Evolutionary conservation across 2,797 vertebrate genomes (phyloP).

Genomic region (Etheostoma nigrum): DNA sequence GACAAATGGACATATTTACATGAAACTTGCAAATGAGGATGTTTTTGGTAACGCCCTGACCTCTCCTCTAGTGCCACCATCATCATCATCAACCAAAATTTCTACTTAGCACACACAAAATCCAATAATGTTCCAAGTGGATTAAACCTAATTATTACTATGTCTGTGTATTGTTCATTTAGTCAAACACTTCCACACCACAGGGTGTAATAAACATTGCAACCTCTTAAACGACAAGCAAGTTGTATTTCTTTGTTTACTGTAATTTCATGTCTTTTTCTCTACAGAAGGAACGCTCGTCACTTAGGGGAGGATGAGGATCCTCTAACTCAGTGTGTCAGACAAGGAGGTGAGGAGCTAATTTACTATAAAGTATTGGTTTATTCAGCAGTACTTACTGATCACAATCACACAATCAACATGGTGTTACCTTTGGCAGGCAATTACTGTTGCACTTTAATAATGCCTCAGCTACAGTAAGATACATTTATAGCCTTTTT

Average conservation of each 20-base stretch:
- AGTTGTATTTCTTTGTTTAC: neutral
- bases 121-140: conserved; percentile 1
- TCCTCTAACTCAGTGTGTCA: conserved; percentile 86
- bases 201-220: neutral
- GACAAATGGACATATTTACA: conserved; percentile 2
- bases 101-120: conserved; percentile 7
- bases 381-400: neutral
- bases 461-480: neutral
- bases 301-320: conserved; percentile 84
- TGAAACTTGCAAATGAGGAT: neutral
- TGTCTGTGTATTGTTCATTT: neutral
- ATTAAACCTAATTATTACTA: neutral
- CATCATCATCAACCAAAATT: neutral
- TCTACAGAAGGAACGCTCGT: conserved; percentile 85
- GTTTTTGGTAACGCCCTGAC: neutral
- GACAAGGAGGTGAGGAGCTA: conserved; percentile 85
- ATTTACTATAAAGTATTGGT: neutral
- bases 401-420: neutral
- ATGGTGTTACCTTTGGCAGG: neutral
- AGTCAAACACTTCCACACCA: neutral
- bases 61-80: neutral
- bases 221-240: neutral
- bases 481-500: neutral
- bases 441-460: neutral
- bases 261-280: conserved; percentile 19